Conservation (phyloP, 2,888 invertebrate species). For the Thelaira solivaga region DNA sequence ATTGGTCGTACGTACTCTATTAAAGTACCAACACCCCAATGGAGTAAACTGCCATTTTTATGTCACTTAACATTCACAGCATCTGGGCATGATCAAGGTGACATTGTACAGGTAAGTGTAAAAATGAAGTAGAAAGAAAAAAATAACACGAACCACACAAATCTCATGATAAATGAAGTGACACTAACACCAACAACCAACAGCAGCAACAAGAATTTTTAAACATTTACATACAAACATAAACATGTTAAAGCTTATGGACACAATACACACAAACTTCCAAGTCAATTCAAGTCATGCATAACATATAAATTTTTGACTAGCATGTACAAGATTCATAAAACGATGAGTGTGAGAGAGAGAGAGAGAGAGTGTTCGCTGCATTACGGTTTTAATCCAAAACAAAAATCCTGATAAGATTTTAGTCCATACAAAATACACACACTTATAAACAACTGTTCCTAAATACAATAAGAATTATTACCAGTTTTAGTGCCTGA, state of each 20-base stretch:
- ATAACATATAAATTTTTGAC: conserved; percentile 1
- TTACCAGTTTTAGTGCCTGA: not conserved
- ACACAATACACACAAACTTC: no score
- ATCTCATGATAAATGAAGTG: conserved; percentile 40
- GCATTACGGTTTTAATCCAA: not conserved
- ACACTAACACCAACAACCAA: conserved; percentile 15
- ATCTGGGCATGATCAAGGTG: conserved; percentile 91
- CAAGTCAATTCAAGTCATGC: not conserved
- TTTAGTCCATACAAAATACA: conserved; percentile 16
- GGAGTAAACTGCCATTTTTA: conserved; percentile 88
- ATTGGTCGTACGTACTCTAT: conserved; percentile 89
- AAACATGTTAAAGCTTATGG: not conserved
- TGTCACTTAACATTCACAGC: conserved; percentile 95
- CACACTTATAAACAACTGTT: not conserved
- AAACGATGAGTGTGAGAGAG: no score
- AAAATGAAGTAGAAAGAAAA: conserved; percentile 15
- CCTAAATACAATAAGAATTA: not conserved
- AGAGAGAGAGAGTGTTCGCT: not conserved
- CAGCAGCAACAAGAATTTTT: not conserved
- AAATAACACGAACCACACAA: conserved; percentile 15
- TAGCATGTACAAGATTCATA: no score
- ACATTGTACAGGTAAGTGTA: conserved; percentile 86
- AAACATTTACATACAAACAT: conserved; percentile 3
- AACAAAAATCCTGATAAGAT: conserved; percentile 29
- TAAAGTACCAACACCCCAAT: conserved; percentile 84